Percentiles rank a stretch among this genome's conserved stretches.
Conservation (phyloP, 2,113 vertebrate species). For the Mobula birostris region DNA sequence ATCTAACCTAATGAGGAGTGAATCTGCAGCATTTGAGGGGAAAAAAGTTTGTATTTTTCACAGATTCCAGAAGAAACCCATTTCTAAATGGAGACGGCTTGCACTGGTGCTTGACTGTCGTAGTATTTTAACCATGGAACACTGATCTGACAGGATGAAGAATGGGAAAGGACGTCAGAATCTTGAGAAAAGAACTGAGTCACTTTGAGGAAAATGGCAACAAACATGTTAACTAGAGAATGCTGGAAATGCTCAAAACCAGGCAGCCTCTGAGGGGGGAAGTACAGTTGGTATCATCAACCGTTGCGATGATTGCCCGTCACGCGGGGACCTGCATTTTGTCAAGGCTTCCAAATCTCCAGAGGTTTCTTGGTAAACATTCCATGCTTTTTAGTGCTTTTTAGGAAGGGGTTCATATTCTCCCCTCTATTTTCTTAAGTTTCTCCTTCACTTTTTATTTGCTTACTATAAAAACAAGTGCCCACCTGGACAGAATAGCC, state of each 20-base stretch:
- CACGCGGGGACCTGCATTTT: not conserved
- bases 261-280: not conserved
- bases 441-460: not conserved
- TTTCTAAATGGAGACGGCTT: conserved; percentile 2
- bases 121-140: not conserved
- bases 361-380: conserved; percentile 12
- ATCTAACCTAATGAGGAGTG: conserved; percentile 25
- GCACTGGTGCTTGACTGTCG: not conserved
- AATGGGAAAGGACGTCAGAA: not conserved
- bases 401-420: not conserved
- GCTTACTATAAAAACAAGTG: not conserved
- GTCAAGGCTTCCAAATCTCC: conserved; percentile 15
- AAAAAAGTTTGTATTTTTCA: conserved; percentile 11
- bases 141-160: not conserved
- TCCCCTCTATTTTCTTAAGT: not conserved
- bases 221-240: not conserved
- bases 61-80: not conserved
- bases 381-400: not conserved
- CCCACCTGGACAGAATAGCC: not conserved
- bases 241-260: not conserved
- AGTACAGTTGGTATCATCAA: not conserved
- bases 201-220: conserved; percentile 3
- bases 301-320: not conserved
- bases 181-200: not conserved
- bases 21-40: conserved; percentile 30